Conservation (phyloP, 2,797 vertebrate genomes). For the Echiichthys vipera region DNA sequence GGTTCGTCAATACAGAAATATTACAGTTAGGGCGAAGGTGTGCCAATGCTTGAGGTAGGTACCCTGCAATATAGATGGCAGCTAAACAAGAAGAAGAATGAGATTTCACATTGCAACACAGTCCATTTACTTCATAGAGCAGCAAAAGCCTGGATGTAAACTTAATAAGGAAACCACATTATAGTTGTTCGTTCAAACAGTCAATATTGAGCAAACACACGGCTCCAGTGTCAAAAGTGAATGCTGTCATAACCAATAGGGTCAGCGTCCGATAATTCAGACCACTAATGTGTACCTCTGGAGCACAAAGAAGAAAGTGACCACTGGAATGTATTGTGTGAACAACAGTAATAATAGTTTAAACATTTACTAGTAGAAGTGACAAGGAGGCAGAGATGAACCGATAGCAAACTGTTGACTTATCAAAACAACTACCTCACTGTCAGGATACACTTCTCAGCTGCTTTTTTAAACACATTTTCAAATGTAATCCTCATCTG, state of each 20-base stretch:
- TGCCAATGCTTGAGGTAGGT: slow-evolving; percentile 20
- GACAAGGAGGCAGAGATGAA: slow-evolving; percentile 43
- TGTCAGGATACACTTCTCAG: not conserved
- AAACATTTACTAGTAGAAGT: slow-evolving; percentile 69
- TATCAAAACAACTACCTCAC: slow-evolving; percentile 36
- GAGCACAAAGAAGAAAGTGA: slow-evolving; percentile 45
- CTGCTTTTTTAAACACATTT: slow-evolving; percentile 28
- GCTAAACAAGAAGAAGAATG: not conserved
- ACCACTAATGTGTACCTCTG: slow-evolving; percentile 26
- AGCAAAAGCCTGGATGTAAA: not conserved
- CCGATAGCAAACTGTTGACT: slow-evolving; percentile 44
- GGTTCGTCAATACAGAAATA: slow-evolving; percentile 35
- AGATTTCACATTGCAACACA: too few species aligned
- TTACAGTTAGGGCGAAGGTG: slow-evolving; percentile 16
- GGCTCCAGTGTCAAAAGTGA: slow-evolving; percentile 4
- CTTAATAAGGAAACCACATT: not conserved
- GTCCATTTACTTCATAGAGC: not conserved
- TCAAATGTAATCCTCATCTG: slow-evolving; percentile 24
- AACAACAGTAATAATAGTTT: slow-evolving; percentile 50
- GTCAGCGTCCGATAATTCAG: slow-evolving; percentile 35
- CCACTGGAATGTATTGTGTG: slow-evolving; percentile 30
- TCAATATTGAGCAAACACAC: slow-evolving; percentile 12
- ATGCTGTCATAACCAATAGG: slow-evolving; percentile 36
- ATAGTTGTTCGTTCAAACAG: not conserved
- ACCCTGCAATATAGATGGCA: slow-evolving; percentile 12